Evolutionary conservation across 2,888 invertebrate genomes (phyloP).

Genomic region (Melipona bicolor): DNA sequence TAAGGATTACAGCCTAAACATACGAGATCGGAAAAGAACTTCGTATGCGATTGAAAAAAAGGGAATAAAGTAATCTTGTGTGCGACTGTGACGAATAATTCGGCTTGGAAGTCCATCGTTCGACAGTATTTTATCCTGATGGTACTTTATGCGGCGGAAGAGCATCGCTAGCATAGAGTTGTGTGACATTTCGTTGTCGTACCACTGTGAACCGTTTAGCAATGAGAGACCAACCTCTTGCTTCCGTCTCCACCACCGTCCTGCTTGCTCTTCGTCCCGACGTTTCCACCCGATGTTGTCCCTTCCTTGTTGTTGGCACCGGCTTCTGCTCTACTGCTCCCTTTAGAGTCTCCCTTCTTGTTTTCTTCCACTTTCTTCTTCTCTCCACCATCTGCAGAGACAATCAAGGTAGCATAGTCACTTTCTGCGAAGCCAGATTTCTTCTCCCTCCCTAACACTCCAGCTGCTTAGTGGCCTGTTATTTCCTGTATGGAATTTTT

Average conservation of each 20-base stretch:
- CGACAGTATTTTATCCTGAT: conserved; percentile 71
- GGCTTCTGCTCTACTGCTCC: conserved; percentile 82
- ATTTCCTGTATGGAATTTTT: conserved; percentile 63
- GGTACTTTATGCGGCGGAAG: conserved; percentile 70
- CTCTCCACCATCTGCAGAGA: conserved; percentile 84
- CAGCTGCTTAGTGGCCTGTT: conserved; percentile 65
- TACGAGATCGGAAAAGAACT: conserved; percentile 63
- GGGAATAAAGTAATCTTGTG: conserved; percentile 82
- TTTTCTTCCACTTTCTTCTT: conserved; percentile 83
- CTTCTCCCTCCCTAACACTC: conserved; percentile 73
- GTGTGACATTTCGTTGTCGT: conserved; percentile 74
- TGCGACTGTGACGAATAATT: conserved; percentile 75
- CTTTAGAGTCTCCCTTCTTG: conserved; percentile 83
- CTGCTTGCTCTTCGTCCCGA: conserved; percentile 86
- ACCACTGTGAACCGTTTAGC: conserved; percentile 81
- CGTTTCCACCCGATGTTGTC: conserved; percentile 81
- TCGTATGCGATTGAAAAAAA: conserved; percentile 71
- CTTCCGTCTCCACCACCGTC: conserved; percentile 85
- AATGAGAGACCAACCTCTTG: conserved; percentile 85
- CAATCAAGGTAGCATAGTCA: conserved; percentile 82
- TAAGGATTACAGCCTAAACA: conserved; percentile 77
- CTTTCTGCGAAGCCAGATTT: conserved; percentile 75
- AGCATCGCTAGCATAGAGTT: conserved; percentile 77
- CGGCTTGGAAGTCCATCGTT: conserved; percentile 79
- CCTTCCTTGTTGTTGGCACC: conserved; percentile 79